Evolutionary conservation across 2,888 invertebrate genomes (phyloP).

Genomic region (Lasioglossum oenotherae): DNA sequence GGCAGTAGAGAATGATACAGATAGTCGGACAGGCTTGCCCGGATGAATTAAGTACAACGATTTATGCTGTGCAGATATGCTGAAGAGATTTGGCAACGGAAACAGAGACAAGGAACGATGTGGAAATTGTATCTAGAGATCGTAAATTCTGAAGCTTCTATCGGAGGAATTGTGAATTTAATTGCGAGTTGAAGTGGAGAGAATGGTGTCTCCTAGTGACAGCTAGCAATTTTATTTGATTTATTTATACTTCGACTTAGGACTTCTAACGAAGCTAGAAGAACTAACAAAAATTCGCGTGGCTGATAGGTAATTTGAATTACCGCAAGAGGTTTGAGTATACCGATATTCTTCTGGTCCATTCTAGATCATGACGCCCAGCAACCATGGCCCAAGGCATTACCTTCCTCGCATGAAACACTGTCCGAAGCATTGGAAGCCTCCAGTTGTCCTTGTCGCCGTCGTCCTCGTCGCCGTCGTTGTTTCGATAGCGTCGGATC

Average conservation of each 20-base stretch:
- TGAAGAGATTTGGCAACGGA: neutral
- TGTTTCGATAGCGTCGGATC: neutral
- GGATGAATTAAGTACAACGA: neutral
- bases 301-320: neutral
- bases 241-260: neutral
- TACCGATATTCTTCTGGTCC: neutral
- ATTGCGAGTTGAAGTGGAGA: too few relatives aligned
- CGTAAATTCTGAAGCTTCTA: neutral
- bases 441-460: neutral
- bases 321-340: neutral
- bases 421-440: neutral
- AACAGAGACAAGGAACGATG: neutral
- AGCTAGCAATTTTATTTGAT: neutral
- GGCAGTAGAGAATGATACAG: neutral
- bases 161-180: too few relatives aligned
- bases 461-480: neutral
- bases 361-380: neutral
- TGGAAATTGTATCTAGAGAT: neutral
- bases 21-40: neutral
- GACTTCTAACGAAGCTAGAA: neutral
- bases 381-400: neutral
- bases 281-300: neutral
- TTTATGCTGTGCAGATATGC: neutral
- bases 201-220: neutral
- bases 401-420: neutral